Percentiles rank a stretch among this genome's conserved stretches.
Evolutionary conservation across 2,113 vertebrate genomes (phyloP).

Genomic region (Promerops cafer): DNA sequence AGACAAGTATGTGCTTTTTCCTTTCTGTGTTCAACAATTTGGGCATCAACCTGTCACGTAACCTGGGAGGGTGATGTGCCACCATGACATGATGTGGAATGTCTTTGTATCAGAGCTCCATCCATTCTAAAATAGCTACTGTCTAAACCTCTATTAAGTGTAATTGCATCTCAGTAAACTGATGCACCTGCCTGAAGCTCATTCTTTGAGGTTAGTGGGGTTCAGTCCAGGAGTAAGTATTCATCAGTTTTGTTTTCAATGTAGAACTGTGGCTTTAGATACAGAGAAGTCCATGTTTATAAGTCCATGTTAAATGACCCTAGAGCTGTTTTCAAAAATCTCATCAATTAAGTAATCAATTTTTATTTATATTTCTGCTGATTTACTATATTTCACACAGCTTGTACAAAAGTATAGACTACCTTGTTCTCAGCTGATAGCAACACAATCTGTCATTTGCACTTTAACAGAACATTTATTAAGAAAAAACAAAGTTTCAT

Average conservation of each 20-base stretch:
- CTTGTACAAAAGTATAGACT: background rate
- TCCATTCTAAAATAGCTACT: background rate
- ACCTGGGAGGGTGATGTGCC: background rate
- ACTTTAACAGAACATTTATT: background rate
- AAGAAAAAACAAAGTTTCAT: background rate
- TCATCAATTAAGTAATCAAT: background rate
- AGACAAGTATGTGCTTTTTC: background rate
- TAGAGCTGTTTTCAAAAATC: background rate
- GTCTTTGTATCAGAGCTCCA: background rate
- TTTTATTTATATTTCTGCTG: background rate
- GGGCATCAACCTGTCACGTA: background rate
- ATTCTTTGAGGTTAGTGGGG: background rate
- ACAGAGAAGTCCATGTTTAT: background rate
- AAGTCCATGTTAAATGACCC: background rate
- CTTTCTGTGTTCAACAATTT: rapidly evolving
- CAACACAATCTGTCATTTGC: background rate
- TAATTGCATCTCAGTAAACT: background rate
- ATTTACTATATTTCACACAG: background rate
- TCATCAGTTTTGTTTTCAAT: background rate
- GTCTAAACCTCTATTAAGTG: background rate
- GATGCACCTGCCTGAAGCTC: background rate
- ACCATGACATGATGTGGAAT: background rate
- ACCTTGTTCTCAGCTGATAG: background rate
- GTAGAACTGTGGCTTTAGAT: background rate
- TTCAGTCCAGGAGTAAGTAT: background rate